Evolutionary conservation across 1,140 invertebrate genomes (phyloP).

Genomic region (Aphis craccivora): DNA sequence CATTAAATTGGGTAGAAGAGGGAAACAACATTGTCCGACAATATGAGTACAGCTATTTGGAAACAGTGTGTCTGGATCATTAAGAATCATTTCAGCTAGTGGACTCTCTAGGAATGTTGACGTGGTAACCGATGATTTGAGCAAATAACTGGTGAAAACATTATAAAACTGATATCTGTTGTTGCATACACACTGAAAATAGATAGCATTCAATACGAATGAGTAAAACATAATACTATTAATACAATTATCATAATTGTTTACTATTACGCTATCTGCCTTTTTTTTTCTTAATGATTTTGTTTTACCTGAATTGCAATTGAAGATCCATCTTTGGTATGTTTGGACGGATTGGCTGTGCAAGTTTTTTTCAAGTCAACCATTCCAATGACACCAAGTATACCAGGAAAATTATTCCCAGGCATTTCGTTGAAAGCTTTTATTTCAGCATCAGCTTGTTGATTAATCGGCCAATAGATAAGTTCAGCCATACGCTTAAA

Average conservation of each 20-base stretch:
- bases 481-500: conserved; percentile 47
- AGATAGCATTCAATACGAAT: background rate
- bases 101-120: conserved; percentile 50
- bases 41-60: conserved; percentile 18
- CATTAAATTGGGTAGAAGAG: conserved; percentile 47
- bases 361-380: conserved; percentile 49
- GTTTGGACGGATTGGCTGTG: conserved; percentile 47
- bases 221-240: background rate
- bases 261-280: background rate
- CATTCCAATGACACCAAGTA: conserved; percentile 49
- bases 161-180: conserved; percentile 52
- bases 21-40: conserved; percentile 34
- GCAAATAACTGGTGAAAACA: conserved; percentile 46
- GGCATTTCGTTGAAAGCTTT: conserved; percentile 24
- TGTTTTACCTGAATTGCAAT: conserved; percentile 37
- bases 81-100: conserved; percentile 39
- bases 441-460: conserved; percentile 42
- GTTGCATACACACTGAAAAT: conserved; percentile 53
- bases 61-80: conserved; percentile 21
- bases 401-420: conserved; percentile 16
- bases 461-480: conserved; percentile 41
- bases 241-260: background rate
- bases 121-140: background rate
- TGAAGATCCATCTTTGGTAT: conserved; percentile 42
- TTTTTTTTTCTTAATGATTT: too few relatives aligned